Evolutionary conservation across 2,113 vertebrate genomes (phyloP).

Genomic region (Physeter macrocephalus): DNA sequence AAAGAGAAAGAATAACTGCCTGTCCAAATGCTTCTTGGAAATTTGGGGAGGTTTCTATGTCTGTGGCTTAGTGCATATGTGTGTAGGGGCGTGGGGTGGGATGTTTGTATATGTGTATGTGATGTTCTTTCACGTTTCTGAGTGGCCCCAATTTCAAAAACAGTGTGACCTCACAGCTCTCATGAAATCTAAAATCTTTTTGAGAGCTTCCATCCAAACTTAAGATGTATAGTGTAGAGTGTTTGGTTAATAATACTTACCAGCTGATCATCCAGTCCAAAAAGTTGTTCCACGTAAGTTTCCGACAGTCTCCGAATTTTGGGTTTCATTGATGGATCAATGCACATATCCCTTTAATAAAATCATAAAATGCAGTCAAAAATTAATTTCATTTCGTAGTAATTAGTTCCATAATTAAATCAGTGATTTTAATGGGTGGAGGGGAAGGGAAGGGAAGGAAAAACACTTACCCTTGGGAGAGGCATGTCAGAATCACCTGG

Average conservation of each 20-base stretch:
- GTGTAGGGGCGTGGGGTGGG: neutral
- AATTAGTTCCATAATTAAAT: neutral
- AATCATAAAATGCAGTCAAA: slow-evolving; percentile 42
- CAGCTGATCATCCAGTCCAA: slow-evolving; percentile 78
- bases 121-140: neutral
- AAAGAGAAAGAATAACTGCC: neutral
- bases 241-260: slow-evolving; percentile 67
- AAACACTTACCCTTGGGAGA: neutral
- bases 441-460: neutral
- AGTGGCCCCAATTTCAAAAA: neutral
- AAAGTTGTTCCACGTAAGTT: slow-evolving; percentile 74
- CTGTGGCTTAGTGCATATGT: neutral
- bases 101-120: neutral
- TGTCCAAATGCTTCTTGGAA: neutral
- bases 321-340: slow-evolving; percentile 67
- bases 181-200: neutral
- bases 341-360: slow-evolving; percentile 73
- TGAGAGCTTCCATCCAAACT: neutral
- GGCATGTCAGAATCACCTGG: neutral
- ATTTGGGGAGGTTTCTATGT: neutral
- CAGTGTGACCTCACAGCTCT: neutral
- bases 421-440: neutral
- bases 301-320: slow-evolving; percentile 75
- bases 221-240: neutral
- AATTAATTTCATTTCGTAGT: neutral